A percentile compares a stretch with the other conserved stretches of the same genome.
Conservation (phyloP, 1,140 invertebrate species). For the Drosophila subpulchrella region DNA sequence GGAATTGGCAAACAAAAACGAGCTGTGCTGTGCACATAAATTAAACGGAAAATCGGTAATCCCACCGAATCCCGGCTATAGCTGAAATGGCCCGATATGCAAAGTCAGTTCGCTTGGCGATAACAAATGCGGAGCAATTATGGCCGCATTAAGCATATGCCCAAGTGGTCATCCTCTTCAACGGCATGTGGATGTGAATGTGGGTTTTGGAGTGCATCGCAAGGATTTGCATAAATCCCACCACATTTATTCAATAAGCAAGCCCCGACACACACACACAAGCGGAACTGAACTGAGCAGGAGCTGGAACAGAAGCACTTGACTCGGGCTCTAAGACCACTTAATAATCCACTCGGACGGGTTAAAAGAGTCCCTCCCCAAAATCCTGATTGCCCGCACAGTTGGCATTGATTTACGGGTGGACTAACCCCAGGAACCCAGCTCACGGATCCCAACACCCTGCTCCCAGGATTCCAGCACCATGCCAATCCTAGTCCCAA, state of each 20-base stretch:
- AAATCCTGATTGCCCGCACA: slow-evolving; percentile 57
- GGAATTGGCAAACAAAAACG: slow-evolving; percentile 60
- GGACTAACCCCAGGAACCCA: slow-evolving; percentile 25
- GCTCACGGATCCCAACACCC: neutral
- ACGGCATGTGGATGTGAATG: slow-evolving; percentile 5
- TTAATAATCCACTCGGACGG: slow-evolving; percentile 72
- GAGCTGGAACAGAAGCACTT: slow-evolving; percentile 33
- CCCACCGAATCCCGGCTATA: slow-evolving; percentile 37
- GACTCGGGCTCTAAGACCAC: slow-evolving; percentile 77
- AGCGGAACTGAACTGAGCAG: neutral
- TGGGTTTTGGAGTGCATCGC: slow-evolving; percentile 20
- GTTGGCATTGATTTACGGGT: slow-evolving; percentile 77
- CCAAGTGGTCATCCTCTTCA: slow-evolving; percentile 41
- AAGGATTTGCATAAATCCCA: slow-evolving; percentile 72
- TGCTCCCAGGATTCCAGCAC: neutral
- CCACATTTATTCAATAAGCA: slow-evolving; percentile 74
- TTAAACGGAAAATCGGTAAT: slow-evolving; percentile 47
- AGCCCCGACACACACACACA: slow-evolving; percentile 7
- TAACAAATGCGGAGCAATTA: slow-evolving; percentile 77
- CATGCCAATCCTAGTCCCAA: slow-evolving; percentile 4
- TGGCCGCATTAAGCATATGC: slow-evolving; percentile 65
- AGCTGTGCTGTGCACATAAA: slow-evolving; percentile 46
- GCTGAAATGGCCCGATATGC: slow-evolving; percentile 43
- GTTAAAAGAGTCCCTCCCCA: slow-evolving; percentile 28
- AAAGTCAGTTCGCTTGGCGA: slow-evolving; percentile 49